phyloP scores from a whole-genome alignment of 2,113 vertebrate genomes.

The Aix galericulata region DNA sequence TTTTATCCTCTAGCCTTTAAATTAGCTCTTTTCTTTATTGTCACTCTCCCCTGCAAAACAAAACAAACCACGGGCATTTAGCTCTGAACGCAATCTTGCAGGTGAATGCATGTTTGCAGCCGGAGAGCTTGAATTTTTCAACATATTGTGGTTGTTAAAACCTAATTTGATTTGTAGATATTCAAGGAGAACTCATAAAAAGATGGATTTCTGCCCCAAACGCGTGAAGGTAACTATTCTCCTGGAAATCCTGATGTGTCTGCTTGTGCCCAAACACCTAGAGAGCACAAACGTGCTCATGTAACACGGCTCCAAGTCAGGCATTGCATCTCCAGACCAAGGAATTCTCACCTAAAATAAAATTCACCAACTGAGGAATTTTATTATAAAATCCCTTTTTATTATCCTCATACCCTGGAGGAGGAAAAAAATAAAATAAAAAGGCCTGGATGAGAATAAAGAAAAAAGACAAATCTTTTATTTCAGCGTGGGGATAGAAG shows the following conservation, averaged over 20 bases:
- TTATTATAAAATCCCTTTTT: not conserved
- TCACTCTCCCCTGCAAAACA: not conserved
- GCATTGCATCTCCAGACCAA: not conserved
- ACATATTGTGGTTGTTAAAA: accelerated
- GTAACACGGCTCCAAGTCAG: accelerated
- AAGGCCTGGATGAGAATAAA: not conserved
- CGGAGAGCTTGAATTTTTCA: accelerated
- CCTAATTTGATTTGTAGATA: accelerated
- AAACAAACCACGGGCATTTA: no score
- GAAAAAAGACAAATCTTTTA: not conserved
- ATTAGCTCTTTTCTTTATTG: not conserved
- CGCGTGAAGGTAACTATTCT: accelerated
- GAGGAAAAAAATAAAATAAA: not conserved
- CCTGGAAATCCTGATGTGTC: not conserved
- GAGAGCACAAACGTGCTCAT: accelerated
- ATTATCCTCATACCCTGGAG: not conserved
- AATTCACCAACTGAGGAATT: not conserved
- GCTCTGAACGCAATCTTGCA: not conserved
- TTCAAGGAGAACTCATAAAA: not conserved
- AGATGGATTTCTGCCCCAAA: not conserved
- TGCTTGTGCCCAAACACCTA: not conserved
- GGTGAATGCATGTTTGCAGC: not conserved
- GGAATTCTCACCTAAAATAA: not conserved
- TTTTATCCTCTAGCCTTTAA: not conserved
- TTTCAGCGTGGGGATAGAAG: not conserved